These are phyloP conservation scores for Orthosia cruda DNA, from an alignment of 2,888 invertebrate genomes.

Conservation along the genomic window DNA sequence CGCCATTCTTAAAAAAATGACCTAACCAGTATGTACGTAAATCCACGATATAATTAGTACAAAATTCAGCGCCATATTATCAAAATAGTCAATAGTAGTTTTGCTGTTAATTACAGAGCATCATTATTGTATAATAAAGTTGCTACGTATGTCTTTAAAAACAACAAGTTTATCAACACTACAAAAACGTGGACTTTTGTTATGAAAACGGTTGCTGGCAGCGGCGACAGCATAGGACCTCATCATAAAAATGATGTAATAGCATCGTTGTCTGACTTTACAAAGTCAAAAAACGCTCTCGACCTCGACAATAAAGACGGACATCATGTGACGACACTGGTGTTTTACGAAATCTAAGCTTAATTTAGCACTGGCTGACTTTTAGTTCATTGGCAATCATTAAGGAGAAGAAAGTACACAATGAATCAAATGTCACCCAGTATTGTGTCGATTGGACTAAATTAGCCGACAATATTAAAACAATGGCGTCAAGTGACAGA, in stretches of 20 bases:
- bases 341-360: neutral
- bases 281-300: neutral
- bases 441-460: neutral
- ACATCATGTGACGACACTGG: neutral
- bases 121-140: neutral
- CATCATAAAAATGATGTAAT: neutral
- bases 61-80: neutral
- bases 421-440: neutral
- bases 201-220: neutral
- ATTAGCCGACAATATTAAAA: too few relatives aligned
- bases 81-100: neutral
- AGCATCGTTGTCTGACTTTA: neutral
- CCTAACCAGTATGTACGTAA: neutral
- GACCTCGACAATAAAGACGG: neutral
- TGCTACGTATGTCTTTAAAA: neutral
- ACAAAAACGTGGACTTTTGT: neutral
- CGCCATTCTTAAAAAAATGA: too few relatives aligned
- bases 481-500: too few relatives aligned
- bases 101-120: neutral
- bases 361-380: neutral
- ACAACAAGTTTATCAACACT: neutral
- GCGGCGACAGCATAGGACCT: neutral
- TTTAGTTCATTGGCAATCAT: neutral
- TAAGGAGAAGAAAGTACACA: neutral
- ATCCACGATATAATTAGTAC: neutral